phyloP scores from a whole-genome alignment of 2,797 vertebrate genomes.

The Serranus cabrilla region DNA sequence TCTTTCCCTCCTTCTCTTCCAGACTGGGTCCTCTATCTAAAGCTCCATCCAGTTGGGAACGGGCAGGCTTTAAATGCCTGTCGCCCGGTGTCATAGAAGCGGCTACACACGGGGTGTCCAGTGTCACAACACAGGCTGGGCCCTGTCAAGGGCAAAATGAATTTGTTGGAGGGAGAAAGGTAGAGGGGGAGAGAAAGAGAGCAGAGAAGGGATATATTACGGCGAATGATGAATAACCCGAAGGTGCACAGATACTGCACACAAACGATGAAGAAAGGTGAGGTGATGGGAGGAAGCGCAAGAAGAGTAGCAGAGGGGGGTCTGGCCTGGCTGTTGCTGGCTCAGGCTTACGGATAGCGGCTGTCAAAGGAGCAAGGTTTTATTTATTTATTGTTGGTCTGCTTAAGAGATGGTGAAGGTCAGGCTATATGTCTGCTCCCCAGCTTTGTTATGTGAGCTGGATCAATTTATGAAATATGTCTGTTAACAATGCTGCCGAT shows the following conservation, averaged over 20 bases:
- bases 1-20: conserved; percentile 53
- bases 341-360: conserved; percentile 79
- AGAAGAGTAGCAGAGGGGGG: conserved; percentile 54
- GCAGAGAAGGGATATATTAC: conserved; percentile 74
- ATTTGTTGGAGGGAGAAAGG: conserved; percentile 79
- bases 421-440: conserved; percentile 83
- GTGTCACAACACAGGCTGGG: conserved; percentile 82
- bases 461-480: conserved; percentile 89
- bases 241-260: conserved; percentile 82
- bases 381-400: conserved; percentile 88
- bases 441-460: conserved; percentile 84
- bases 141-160: conserved; percentile 82
- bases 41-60: conserved; percentile 69
- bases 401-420: conserved; percentile 89
- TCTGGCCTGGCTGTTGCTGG: conserved; percentile 68
- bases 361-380: conserved; percentile 83
- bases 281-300: conserved; percentile 64
- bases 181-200: conserved; percentile 44
- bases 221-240: conserved; percentile 83
- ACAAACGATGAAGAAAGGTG: conserved; percentile 73
- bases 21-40: conserved; percentile 74
- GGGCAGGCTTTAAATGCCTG: conserved; percentile 80
- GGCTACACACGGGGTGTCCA: conserved; percentile 81
- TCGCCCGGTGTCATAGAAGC: conserved; percentile 79
- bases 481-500: conserved; percentile 85